These are phyloP conservation scores for Dynastes tityus DNA, from an alignment of 2,888 invertebrate genomes.

Conservation along the genomic window DNA sequence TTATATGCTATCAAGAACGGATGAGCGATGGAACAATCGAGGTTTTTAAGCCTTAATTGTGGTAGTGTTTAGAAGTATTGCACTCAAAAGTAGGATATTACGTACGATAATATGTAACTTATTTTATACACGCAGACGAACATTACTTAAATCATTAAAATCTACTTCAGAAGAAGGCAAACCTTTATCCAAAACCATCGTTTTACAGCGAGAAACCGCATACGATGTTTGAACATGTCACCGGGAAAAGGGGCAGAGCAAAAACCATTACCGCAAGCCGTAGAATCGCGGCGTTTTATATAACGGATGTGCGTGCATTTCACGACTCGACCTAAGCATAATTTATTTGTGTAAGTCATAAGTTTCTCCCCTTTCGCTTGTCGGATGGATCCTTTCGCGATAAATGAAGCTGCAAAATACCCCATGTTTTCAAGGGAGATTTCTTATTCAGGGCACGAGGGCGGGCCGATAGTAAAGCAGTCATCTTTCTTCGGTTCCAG, in stretches of 20 bases:
- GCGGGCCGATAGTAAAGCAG: slow-evolving; percentile 31
- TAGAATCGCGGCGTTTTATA: slow-evolving; percentile 1
- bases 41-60: too few species aligned
- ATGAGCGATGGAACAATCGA: too few species aligned
- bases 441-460: slow-evolving; percentile 31
- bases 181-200: too few species aligned
- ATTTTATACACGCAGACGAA: too few species aligned
- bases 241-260: background rate
- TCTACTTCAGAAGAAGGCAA: too few species aligned
- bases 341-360: slow-evolving; percentile 37
- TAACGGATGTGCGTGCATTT: slow-evolving; percentile 18
- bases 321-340: slow-evolving; percentile 21
- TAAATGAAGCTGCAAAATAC: slow-evolving; percentile 34
- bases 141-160: too few species aligned
- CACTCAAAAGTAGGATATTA: too few species aligned
- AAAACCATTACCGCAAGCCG: slow-evolving; percentile 13
- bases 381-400: slow-evolving; percentile 12
- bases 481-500: slow-evolving; percentile 22
- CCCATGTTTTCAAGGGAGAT: slow-evolving; percentile 12
- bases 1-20: too few species aligned
- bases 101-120: too few species aligned
- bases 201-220: background rate
- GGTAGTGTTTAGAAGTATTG: too few species aligned
- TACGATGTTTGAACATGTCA: background rate
- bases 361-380: slow-evolving; percentile 15